Conservation (phyloP, 2,888 invertebrate species). For the Stenichneumon culpator region DNA sequence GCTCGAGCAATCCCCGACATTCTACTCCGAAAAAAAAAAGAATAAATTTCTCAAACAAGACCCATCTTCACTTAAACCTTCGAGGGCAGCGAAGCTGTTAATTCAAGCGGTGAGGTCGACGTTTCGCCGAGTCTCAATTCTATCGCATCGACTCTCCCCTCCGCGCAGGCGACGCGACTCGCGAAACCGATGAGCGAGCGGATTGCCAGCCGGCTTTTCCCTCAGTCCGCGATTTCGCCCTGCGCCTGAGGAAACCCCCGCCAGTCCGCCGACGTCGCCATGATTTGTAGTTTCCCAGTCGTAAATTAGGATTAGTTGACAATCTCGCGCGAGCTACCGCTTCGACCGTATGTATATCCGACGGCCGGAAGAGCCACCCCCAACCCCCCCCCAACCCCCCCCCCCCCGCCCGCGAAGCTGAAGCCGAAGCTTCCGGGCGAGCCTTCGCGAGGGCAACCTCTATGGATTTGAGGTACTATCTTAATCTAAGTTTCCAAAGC, state of each 20-base stretch:
- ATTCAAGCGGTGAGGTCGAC: too few species aligned
- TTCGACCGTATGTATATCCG: conserved; percentile 54
- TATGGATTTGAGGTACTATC: conserved; percentile 31
- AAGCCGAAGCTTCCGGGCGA: conserved; percentile 13
- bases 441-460: conserved; percentile 30
- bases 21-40: too few species aligned
- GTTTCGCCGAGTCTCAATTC: too few species aligned
- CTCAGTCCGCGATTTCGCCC: conserved; percentile 4
- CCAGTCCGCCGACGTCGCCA: conserved; percentile 54
- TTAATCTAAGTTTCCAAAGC: conserved; percentile 74
- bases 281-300: conserved; percentile 75
- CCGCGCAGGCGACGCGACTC: conserved; percentile 57
- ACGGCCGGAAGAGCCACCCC: conserved; percentile 44
- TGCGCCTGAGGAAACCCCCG: neutral
- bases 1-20: neutral
- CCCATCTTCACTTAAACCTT: too few species aligned
- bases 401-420: conserved; percentile 5
- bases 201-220: conserved; percentile 20
- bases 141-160: too few species aligned
- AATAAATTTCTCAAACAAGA: too few species aligned
- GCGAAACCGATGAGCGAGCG: conserved; percentile 61
- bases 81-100: too few species aligned
- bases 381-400: conserved; percentile 1
- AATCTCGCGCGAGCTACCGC: conserved; percentile 70
- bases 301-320: conserved; percentile 78